Evolutionary conservation across 1,140 invertebrate genomes (phyloP).

Genomic region (Tetragnatha versicolor): DNA sequence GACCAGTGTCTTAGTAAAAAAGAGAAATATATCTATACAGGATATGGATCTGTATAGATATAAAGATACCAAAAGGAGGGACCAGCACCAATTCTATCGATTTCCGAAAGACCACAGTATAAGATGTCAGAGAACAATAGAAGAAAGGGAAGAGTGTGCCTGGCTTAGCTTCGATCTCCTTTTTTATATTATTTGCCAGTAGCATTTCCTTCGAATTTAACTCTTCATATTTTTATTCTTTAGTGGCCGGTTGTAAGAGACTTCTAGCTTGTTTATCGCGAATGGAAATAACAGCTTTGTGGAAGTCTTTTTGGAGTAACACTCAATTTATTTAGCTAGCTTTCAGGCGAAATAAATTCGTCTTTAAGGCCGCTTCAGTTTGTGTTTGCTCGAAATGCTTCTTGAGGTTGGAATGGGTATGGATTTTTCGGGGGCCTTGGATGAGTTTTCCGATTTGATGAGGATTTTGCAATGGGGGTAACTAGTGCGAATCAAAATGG

Average conservation of each 20-base stretch:
- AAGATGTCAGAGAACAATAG: constrained; percentile 51
- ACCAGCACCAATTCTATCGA: constrained; percentile 36
- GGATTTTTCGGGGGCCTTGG: too few species aligned
- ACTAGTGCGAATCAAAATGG: too few species aligned
- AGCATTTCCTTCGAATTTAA: constrained; percentile 16
- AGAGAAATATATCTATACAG: too few species aligned
- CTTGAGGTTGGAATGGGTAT: too few species aligned
- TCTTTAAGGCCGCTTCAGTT: neutral
- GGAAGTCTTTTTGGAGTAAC: neutral
- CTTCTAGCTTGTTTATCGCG: constrained; percentile 44
- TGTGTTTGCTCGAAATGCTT: too few species aligned
- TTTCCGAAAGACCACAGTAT: constrained; percentile 37
- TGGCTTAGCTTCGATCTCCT: constrained; percentile 39
- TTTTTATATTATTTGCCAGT: constrained; percentile 41
- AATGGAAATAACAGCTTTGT: neutral
- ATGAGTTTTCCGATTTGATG: too few species aligned
- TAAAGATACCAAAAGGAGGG: neutral
- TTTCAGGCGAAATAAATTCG: too few species aligned
- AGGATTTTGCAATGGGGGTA: too few species aligned
- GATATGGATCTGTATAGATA: constrained; percentile 35
- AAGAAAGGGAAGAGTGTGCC: constrained; percentile 5
- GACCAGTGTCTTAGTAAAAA: constrained; percentile 26
- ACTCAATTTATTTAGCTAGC: neutral
- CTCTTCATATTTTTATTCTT: constrained; percentile 29
- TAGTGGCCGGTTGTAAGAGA: constrained; percentile 31